phyloP scores from a whole-genome alignment of 2,888 invertebrate genomes.

The Sinodicranocentrus sp. region DNA sequence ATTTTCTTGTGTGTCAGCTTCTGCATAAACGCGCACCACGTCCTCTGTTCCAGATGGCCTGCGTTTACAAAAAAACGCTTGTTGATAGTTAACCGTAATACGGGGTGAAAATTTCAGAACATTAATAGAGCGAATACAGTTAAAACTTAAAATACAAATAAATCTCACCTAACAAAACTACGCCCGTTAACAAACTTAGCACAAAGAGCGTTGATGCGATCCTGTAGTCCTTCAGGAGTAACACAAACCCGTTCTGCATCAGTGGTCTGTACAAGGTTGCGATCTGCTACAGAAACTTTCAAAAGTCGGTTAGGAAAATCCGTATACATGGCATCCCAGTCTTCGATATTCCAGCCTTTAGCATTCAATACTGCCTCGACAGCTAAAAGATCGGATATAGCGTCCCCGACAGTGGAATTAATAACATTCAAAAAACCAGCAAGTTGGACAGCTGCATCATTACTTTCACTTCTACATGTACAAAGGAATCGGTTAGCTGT shows the following conservation, averaged over 20 bases:
- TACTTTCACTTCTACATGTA: conserved; percentile 72
- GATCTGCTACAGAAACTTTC: conserved; percentile 93
- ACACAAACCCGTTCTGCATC: conserved; percentile 92
- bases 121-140: no score
- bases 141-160: no score
- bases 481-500: no score
- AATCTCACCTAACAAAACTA: conserved; percentile 88
- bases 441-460: conserved; percentile 83
- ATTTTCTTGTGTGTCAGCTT: conserved; percentile 87
- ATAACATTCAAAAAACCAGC: conserved; percentile 88
- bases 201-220: conserved; percentile 86
- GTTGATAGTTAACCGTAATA: background rate
- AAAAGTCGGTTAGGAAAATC: conserved; percentile 93
- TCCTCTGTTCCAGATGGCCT: conserved; percentile 99
- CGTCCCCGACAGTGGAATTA: conserved; percentile 98
- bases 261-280: conserved; percentile 89
- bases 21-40: conserved; percentile 96
- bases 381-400: conserved; percentile 95
- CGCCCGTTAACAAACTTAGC: conserved; percentile 85
- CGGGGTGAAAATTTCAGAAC: no score
- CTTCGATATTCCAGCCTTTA: conserved; percentile 87
- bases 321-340: conserved; percentile 90
- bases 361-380: conserved; percentile 94
- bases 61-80: conserved; percentile 10
- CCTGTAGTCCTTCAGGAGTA: conserved; percentile 90